Conservation (phyloP, 2,113 vertebrate species). For the Crocuta crocuta region DNA sequence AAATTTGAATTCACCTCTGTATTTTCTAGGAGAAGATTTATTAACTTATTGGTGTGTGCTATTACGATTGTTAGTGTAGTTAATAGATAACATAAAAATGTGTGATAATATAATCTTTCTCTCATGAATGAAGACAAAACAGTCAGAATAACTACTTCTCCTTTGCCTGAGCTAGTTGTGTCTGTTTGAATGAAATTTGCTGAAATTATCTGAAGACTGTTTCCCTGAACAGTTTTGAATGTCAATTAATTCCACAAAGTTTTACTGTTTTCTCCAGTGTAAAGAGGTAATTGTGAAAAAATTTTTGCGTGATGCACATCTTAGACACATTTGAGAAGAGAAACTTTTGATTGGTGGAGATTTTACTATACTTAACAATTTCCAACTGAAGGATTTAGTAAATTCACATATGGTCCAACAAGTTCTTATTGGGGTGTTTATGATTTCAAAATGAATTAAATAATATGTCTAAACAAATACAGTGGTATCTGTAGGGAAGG, state of each 20-base stretch:
- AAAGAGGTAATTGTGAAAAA: slow-evolving; percentile 9
- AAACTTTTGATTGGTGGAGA: background rate
- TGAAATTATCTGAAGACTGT: background rate
- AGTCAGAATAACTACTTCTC: background rate
- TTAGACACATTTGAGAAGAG: background rate
- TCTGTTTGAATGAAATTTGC: background rate
- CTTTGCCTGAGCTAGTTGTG: background rate
- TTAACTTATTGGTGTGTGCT: background rate
- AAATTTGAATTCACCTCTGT: background rate
- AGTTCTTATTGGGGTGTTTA: background rate
- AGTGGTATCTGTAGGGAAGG: background rate
- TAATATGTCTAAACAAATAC: background rate
- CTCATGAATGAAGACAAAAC: background rate
- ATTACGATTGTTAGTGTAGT: background rate
- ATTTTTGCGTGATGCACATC: background rate
- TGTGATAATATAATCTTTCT: background rate
- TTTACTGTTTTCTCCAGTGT: background rate
- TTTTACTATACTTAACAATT: background rate
- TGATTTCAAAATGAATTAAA: slow-evolving; percentile 16
- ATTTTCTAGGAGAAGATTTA: background rate
- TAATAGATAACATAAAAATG: background rate
- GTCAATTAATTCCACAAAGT: background rate
- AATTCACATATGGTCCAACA: background rate
- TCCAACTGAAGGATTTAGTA: background rate
- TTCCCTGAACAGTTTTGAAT: background rate